phyloP scores from a whole-genome alignment of 2,113 vertebrate genomes.

The Dissostichus mawsoni region DNA sequence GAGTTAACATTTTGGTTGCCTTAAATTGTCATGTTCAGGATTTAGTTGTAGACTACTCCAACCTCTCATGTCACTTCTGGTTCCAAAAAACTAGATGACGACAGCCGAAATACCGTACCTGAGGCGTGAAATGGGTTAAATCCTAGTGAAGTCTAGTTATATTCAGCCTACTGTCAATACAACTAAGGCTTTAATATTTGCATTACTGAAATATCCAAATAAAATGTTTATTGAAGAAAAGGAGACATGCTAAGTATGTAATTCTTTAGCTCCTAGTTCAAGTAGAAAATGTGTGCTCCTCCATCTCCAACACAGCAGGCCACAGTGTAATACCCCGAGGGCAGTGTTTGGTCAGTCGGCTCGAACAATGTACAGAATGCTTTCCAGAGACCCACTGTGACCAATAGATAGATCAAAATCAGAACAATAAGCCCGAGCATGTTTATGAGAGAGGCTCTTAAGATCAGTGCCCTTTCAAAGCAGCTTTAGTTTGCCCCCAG shows the following conservation, averaged over 20 bases:
- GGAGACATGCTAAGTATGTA: background rate
- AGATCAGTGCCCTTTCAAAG: conserved; percentile 75
- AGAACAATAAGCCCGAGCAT: conserved; percentile 63
- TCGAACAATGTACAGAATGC: conserved; percentile 61
- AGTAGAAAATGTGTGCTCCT: conserved; percentile 20
- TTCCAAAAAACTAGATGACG: no score
- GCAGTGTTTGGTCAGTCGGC: conserved; percentile 51
- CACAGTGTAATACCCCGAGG: conserved; percentile 48
- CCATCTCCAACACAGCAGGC: conserved; percentile 27
- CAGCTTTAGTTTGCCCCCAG: conserved; percentile 75
- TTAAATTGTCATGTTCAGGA: no score
- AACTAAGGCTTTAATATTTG: no score
- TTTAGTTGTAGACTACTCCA: no score
- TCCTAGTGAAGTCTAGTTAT: no score
- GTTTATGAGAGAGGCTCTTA: conserved; percentile 68
- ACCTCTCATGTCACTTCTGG: no score
- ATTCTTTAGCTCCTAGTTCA: conserved; percentile 27
- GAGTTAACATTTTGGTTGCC: no score
- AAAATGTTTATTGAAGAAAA: background rate
- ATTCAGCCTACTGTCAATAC: no score
- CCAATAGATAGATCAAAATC: conserved; percentile 70
- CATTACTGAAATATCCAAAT: background rate
- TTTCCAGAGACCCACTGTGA: conserved; percentile 46
- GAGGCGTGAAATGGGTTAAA: no score
- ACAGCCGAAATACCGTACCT: no score